These are phyloP conservation scores for Sphecodes monilicornis DNA, from an alignment of 2,888 invertebrate species.

Conservation along the genomic window DNA sequence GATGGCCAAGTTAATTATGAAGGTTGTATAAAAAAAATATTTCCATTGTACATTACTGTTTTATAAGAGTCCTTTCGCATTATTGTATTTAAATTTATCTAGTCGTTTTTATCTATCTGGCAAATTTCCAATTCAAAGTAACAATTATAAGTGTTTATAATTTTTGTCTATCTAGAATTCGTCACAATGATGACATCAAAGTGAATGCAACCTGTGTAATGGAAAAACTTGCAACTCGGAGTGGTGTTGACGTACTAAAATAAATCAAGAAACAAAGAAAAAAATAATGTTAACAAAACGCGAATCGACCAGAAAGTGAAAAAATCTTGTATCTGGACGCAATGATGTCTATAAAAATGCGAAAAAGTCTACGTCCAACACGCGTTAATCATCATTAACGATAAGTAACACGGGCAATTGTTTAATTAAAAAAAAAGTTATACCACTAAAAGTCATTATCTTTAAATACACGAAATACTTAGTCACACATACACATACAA, in stretches of 20 bases:
- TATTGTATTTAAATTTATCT: background rate
- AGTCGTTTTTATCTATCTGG: too few relatives aligned
- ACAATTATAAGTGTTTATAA: slow-evolving; percentile 20
- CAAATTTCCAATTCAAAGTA: background rate
- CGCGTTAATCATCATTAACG: slow-evolving; percentile 84
- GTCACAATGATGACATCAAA: slow-evolving; percentile 99
- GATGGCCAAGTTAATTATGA: slow-evolving; percentile 99
- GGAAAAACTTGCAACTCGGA: slow-evolving; percentile 88
- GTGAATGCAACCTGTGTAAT: slow-evolving; percentile 90
- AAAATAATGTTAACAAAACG: slow-evolving; percentile 85
- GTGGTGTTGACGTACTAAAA: slow-evolving; percentile 87
- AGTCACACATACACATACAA: slow-evolving; percentile 49
- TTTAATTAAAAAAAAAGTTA: slow-evolving; percentile 82
- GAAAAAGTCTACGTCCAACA: slow-evolving; percentile 82
- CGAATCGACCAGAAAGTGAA: slow-evolving; percentile 87
- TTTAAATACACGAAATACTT: slow-evolving; percentile 71
- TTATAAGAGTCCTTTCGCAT: background rate
- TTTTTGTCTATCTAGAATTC: slow-evolving; percentile 91
- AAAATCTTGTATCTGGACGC: slow-evolving; percentile 83
- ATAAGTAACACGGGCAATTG: slow-evolving; percentile 84
- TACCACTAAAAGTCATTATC: slow-evolving; percentile 78
- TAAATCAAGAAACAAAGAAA: slow-evolving; percentile 78
- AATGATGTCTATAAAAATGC: slow-evolving; percentile 82
- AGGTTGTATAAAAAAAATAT: slow-evolving; percentile 86
- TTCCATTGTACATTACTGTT: slow-evolving; percentile 3